Base-by-base conservation (phyloP, 2,888 invertebrate species). In the Diaphora mendica region DNA sequence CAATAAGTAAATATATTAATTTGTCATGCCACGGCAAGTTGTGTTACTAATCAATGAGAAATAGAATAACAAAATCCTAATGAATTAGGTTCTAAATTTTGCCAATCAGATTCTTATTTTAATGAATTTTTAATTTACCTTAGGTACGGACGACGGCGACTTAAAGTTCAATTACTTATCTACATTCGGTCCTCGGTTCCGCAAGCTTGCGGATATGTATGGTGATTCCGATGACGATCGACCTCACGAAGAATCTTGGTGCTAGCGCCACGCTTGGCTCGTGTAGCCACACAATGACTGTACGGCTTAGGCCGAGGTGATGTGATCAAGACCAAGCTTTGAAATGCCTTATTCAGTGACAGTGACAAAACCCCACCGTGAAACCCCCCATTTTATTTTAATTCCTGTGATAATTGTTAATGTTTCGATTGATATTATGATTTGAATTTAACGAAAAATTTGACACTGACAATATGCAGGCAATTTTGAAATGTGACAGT, bases 131-230 rank as follows among this genome's bases (percentile, higher is more conserved):
- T 64, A 23, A 39, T 64, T 55, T 68, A 71, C 73, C 72, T 5
- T 91, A 96, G 97, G 97, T 89, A 98, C 98, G 78, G 98, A 98
- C 91, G 99, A 99, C 88, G 98, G 98, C 78, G 99, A 99, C 94
- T 96, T 98, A 85, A 98, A 98, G 91, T 99, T 99, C 95, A 99
- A 99, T 94, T 99, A 99, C 91, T 95, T 99, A 85, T 98, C 98
- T 66, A 98, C 98, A 91, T 99, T 99, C 94, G 99, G 99, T 68
- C 99, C 99, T n/a, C 97, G 99, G 80, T 99, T 99, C 97, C 97
- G 98, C 85, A 99, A 99, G 88, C 94, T 99, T 82, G 99, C 99
- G 69, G 98, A 99, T 88, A 98, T 99, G 98, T 99, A 99, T 89
- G 98, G 98, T n/a, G 98, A 98, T 89, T 98, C 98, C 77, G 98